Evolutionary conservation across 1,140 invertebrate genomes (phyloP), one percentile per base, ranked within the genome.

Genomic region (Oncopodura yosiiana): DNA sequence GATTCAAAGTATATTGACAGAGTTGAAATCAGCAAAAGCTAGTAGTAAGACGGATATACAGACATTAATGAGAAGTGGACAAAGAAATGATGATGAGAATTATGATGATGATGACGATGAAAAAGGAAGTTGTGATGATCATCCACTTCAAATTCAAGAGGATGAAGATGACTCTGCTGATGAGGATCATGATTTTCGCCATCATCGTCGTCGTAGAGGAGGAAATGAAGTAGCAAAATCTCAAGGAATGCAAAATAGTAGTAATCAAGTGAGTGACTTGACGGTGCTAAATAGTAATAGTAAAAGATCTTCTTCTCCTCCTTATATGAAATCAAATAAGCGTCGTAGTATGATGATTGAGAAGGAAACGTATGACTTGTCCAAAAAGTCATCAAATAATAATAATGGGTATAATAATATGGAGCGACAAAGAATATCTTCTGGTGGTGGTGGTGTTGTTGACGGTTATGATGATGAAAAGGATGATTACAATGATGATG

Each of bases 1-100:
- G 27, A 63, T 63, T 18, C 39, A 49, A 24, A 53, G 37, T 23
- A 63, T 63, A 23, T 36, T 63, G 1, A 50, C 54, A 24, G 62
- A 63, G 38, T 23, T 63, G 24, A 63, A 63, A 51, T 51, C 49
- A 39, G 61, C 61, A 2, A 60, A 63, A 34, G 54, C 46, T 2
- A 54, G 52, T 19, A 24, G 18, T 14, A 12, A 32, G 18, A 30
- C 32, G 29, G 44, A 46, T 12, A 11, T 24, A 23, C 23, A n/a
- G n/a, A n/a, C n/a, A n/a, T n/a, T n/a, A n/a, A n/a, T n/a, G n/a
- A n/a, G n/a, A n/a, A n/a, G n/a, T n/a, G n/a, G n/a, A n/a, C n/a
- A n/a, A 14, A 37, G 39, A 16, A 19, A 56, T 8, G 44, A 49
- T 23, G 54, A 45, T 11, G 37, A 38, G 32, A 23, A 42, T 21